phyloP scores from a whole-genome alignment of 23 tunicate species.

The Ciona savignyi region DNA sequence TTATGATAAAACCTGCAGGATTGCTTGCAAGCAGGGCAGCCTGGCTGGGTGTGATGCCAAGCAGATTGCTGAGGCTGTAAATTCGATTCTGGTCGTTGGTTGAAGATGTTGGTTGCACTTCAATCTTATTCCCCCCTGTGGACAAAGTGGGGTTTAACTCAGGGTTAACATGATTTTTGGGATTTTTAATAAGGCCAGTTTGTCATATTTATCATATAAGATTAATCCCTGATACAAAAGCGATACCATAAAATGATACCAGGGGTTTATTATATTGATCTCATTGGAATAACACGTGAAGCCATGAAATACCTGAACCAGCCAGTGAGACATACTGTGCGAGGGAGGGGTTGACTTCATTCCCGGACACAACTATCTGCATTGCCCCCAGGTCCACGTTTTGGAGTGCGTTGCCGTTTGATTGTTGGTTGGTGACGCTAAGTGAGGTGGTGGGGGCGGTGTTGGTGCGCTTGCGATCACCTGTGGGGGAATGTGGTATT shows the following conservation, averaged over 20 bases:
- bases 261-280: too few species aligned
- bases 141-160: too few species aligned
- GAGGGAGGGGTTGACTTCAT: background rate
- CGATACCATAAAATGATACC: too few species aligned
- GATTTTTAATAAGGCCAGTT: too few species aligned
- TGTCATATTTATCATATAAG: too few species aligned
- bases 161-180: background rate
- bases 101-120: background rate
- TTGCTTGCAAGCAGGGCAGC: constrained; percentile 53
- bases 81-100: constrained; percentile 44
- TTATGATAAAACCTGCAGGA: constrained; percentile 54
- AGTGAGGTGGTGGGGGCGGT: constrained; percentile 12
- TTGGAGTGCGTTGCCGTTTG: constrained; percentile 21
- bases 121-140: too few species aligned
- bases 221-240: too few species aligned
- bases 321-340: constrained; percentile 47
- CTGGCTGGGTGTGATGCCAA: constrained; percentile 55
- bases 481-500: too few species aligned
- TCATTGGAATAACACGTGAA: too few species aligned
- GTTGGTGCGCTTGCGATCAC: constrained; percentile 24
- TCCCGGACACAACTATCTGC: constrained; percentile 13
- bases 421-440: constrained; percentile 2
- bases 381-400: constrained; percentile 24
- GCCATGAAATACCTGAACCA: constrained; percentile 29
- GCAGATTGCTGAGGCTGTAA: constrained; percentile 40